A percentile compares a stretch with the other conserved stretches of the same genome.
Conservation (phyloP, 2,888 invertebrate genomes). For the Drosophila percnosoma region DNA sequence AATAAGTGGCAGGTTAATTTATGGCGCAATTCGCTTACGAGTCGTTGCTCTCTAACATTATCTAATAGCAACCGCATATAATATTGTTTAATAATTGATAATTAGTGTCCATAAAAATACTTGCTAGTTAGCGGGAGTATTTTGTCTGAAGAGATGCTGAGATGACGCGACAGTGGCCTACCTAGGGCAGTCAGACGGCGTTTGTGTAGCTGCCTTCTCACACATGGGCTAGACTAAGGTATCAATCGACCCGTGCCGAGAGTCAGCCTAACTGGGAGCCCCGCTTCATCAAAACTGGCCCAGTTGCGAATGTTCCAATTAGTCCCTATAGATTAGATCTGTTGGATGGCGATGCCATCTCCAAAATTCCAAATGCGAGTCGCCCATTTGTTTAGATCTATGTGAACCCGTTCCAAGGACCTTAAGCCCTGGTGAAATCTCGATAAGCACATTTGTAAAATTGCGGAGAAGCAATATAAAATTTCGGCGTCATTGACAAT, state of each 20-base stretch:
- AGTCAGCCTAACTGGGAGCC: slow-evolving; percentile 35
- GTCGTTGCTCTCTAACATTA: not conserved
- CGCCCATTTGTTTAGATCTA: not conserved
- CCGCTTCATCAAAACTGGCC: slow-evolving; percentile 19
- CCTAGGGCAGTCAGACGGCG: slow-evolving; percentile 30
- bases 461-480: slow-evolving; percentile 17
- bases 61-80: not conserved
- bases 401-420: not conserved
- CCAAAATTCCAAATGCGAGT: not conserved
- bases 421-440: not conserved
- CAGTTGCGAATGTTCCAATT: slow-evolving; percentile 22
- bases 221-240: slow-evolving; percentile 35
- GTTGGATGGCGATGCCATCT: too few relatives aligned
- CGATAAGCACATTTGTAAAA: slow-evolving; percentile 12
- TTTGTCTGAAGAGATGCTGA: slow-evolving; percentile 33
- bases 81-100: not conserved
- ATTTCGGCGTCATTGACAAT: slow-evolving; percentile 31
- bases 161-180: slow-evolving; percentile 24
- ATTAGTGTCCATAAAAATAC: not conserved
- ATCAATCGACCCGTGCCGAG: slow-evolving; percentile 34
- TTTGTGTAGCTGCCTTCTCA: slow-evolving; percentile 19
- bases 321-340: not conserved
- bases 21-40: not conserved
- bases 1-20: slow-evolving; percentile 17
- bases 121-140: not conserved